A percentile compares a stretch with the other conserved stretches of the same genome.
These are phyloP conservation scores for Luehdorfia chinensis DNA, from an alignment of 1,140 invertebrate species.

Conservation along the genomic window DNA sequence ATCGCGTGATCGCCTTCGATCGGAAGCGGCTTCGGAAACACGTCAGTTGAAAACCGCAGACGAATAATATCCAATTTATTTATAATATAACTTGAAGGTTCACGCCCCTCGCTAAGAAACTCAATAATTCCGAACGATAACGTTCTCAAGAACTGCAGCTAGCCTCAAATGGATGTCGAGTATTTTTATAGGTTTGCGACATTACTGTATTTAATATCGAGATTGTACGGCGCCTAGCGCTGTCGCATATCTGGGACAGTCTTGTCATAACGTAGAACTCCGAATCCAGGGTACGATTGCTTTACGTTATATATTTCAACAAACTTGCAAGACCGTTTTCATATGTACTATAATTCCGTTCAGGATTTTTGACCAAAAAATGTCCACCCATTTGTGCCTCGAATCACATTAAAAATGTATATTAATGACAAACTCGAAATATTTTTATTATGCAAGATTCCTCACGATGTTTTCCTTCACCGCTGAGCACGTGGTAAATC, in stretches of 20 bases:
- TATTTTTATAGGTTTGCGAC: conserved; percentile 49
- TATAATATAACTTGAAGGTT: conserved; percentile 4
- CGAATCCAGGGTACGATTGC: too few relatives aligned
- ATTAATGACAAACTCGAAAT: too few relatives aligned
- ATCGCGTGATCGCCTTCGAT: conserved; percentile 58
- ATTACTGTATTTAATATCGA: conserved; percentile 40
- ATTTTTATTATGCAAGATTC: too few relatives aligned
- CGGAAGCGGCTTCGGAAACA: conserved; percentile 69
- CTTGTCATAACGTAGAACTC: too few relatives aligned
- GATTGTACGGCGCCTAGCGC: conserved; percentile 45
- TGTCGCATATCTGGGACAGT: conserved; percentile 68
- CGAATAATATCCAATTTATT: conserved; percentile 64
- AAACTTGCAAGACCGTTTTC: too few relatives aligned
- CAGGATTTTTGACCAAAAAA: too few relatives aligned
- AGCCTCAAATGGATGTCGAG: conserved; percentile 12
- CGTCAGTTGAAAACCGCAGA: conserved; percentile 68
- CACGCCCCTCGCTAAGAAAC: neutral
- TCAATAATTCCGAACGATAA: neutral
- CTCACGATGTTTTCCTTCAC: too few relatives aligned
- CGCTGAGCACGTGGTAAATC: too few relatives aligned
- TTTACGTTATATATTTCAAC: too few relatives aligned
- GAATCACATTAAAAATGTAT: too few relatives aligned
- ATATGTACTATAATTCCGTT: too few relatives aligned
- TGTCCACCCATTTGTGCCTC: too few relatives aligned
- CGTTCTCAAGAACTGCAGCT: conserved; percentile 8